A percentile compares a stretch with the other conserved stretches of the same genome.
Conservation (phyloP, 2,113 vertebrate species). For the Hippoglossus stenolepis region DNA sequence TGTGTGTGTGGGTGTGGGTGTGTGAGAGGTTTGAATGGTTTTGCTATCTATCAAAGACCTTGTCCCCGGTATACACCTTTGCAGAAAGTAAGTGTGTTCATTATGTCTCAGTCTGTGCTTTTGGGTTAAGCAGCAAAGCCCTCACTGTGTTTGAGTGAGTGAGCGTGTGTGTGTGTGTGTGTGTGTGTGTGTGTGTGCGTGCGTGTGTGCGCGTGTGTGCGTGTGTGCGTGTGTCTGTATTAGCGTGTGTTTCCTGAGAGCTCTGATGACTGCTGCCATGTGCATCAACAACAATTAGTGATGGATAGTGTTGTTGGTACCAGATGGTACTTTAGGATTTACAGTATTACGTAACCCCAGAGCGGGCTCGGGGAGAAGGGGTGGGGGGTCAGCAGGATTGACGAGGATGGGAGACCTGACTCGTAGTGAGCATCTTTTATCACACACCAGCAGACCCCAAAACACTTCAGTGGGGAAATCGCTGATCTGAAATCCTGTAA, state of each 20-base stretch:
- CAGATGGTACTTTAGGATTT: conserved; percentile 68
- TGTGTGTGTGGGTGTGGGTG: background rate
- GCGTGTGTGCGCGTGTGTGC: background rate
- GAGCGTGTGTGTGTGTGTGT: background rate
- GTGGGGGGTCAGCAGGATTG: background rate
- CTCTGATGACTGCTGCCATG: conserved; percentile 35
- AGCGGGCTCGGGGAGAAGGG: background rate
- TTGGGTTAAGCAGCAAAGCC: background rate
- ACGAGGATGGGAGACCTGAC: conserved; percentile 42
- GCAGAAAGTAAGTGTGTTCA: background rate
- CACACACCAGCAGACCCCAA: conserved; percentile 33
- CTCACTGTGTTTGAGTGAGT: background rate
- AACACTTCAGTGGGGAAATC: conserved; percentile 31
- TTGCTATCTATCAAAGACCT: background rate
- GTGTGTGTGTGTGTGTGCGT: too few relatives aligned
- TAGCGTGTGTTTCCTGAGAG: background rate
- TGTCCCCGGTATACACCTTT: background rate
- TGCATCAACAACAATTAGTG: conserved; percentile 63
- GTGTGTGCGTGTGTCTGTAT: background rate
- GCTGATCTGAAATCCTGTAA: conserved; percentile 12
- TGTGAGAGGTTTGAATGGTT: background rate
- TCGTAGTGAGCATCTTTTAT: conserved; percentile 41
- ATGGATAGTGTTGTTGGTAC: conserved; percentile 46
- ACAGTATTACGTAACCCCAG: conserved; percentile 52
- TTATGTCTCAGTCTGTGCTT: background rate